Percentiles rank a stretch among this genome's conserved stretches.
Evolutionary conservation across 2,888 invertebrate genomes (phyloP).

Genomic region (Monopis laevigella): DNA sequence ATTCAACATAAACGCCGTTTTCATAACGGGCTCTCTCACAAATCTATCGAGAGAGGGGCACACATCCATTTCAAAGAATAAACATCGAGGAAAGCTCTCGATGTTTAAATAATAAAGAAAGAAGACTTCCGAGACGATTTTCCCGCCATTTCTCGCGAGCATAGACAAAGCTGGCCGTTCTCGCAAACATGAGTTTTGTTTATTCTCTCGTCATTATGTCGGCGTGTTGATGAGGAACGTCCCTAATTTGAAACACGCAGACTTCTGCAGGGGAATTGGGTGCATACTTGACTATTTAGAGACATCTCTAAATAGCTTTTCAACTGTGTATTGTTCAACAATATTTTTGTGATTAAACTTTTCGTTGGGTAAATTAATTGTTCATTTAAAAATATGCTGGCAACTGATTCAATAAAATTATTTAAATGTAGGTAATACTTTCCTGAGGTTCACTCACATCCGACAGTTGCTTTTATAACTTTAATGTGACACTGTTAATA

Average conservation of each 20-base stretch:
- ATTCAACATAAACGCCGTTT: no score
- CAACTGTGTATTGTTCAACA: no score
- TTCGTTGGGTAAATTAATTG: no score
- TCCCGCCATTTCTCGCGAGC: conserved; percentile 39
- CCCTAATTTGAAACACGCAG: conserved; percentile 4
- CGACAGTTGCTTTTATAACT: no score
- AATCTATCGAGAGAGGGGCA: conserved; percentile 18
- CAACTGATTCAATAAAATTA: no score
- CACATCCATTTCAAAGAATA: conserved; percentile 61
- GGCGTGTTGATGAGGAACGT: conserved; percentile 40
- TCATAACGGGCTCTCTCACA: conserved; percentile 22
- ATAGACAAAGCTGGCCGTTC: conserved; percentile 52
- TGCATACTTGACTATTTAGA: no score
- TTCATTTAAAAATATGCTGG: no score
- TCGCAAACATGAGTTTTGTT: conserved; percentile 49
- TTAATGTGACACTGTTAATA: no score
- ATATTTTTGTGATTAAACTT: no score
- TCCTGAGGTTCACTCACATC: no score
- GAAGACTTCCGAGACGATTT: conserved; percentile 28
- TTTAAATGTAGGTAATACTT: no score
- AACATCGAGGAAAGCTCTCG: conserved; percentile 53
- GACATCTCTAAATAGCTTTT: no score
- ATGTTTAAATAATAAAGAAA: conserved; percentile 63
- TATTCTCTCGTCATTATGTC: conserved; percentile 59
- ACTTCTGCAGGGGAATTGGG: conserved; percentile 1